Evolutionary conservation across 2,113 vertebrate genomes (phyloP).

Genomic region (Ardeotis arabs): DNA sequence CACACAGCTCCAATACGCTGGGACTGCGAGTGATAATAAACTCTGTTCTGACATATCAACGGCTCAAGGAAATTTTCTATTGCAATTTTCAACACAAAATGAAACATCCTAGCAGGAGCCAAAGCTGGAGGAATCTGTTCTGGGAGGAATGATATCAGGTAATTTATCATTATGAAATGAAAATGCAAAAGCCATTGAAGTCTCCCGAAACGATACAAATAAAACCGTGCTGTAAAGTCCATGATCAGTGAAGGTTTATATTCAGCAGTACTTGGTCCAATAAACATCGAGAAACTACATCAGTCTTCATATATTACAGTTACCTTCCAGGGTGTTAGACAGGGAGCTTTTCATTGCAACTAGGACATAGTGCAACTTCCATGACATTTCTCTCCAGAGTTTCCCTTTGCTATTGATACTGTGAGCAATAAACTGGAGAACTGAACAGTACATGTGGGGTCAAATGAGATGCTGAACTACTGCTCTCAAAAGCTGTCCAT

Average conservation of each 20-base stretch:
- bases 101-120: constrained; percentile 43
- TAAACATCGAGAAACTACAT: constrained; percentile 16
- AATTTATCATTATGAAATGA: constrained; percentile 54
- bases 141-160: constrained; percentile 36
- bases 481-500: not conserved
- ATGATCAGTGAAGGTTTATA: not conserved
- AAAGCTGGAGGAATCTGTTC: constrained; percentile 30
- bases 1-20: not conserved
- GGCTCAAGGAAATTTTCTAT: constrained; percentile 47
- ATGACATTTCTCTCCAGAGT: not conserved
- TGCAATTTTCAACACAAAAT: constrained; percentile 64
- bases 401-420: not conserved
- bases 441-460: not conserved
- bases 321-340: not conserved
- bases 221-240: not conserved
- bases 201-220: not conserved
- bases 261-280: not conserved
- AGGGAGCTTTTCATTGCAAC: not conserved
- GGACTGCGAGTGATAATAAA: constrained; percentile 56
- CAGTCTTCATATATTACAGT: not conserved
- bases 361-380: not conserved
- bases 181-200: constrained; percentile 43
- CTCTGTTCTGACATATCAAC: constrained; percentile 47
- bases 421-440: not conserved
- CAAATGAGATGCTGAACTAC: not conserved